phyloP scores from a whole-genome alignment of 2,113 vertebrate genomes.

The Catharus bicknelli region DNA sequence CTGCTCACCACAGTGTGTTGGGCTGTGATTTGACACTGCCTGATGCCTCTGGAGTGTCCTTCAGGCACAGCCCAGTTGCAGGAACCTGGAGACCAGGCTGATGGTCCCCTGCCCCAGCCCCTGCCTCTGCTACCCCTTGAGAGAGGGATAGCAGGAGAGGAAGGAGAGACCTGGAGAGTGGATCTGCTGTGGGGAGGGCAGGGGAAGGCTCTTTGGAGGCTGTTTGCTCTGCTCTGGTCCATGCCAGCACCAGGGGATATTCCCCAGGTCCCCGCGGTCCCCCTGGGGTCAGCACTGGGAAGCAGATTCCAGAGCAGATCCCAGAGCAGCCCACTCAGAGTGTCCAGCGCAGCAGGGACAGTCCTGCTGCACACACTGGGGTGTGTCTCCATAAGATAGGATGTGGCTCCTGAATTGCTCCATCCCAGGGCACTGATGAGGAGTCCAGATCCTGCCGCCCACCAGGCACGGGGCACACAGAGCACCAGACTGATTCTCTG shows the following conservation, averaged over 20 bases:
- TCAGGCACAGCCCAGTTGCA: background rate
- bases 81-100: background rate
- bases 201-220: background rate
- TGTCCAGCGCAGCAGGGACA: background rate
- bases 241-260: background rate
- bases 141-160: background rate
- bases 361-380: background rate
- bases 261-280: background rate
- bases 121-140: background rate
- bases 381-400: background rate
- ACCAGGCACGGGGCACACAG: background rate
- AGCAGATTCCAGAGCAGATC: background rate
- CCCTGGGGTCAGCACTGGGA: background rate
- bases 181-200: too few species aligned
- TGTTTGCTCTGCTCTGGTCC: background rate
- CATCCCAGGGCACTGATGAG: background rate
- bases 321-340: background rate
- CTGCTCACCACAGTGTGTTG: background rate
- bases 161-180: background rate
- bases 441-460: background rate
- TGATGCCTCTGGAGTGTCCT: fast-evolving
- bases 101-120: background rate
- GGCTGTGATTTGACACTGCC: background rate
- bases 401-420: background rate
- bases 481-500: background rate